Evolutionary conservation across 1,140 invertebrate species (phyloP).

Genomic region (Drosophila insularis): DNA sequence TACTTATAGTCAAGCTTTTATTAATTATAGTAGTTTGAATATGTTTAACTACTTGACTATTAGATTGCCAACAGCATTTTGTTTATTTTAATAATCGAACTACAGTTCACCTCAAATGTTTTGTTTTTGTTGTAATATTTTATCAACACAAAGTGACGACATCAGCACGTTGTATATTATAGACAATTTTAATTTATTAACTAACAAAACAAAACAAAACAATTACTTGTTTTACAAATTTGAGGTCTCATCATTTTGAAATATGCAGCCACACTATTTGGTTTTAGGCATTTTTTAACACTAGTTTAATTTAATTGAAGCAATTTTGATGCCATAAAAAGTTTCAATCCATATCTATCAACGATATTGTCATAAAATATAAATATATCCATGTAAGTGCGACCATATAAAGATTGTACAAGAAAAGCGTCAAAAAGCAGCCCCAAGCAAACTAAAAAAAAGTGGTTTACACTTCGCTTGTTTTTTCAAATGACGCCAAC

Average conservation of each 20-base stretch:
- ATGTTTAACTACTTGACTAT: slow-evolving; percentile 7
- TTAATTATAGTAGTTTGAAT: slow-evolving; percentile 11
- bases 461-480: slow-evolving; percentile 34
- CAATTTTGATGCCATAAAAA: slow-evolving; percentile 35
- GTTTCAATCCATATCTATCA: slow-evolving; percentile 28
- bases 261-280: slow-evolving; percentile 5
- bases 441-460: slow-evolving; percentile 23
- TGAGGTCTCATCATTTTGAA: not conserved
- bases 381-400: not conserved
- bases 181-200: not conserved
- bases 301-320: slow-evolving; percentile 38
- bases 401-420: slow-evolving; percentile 38
- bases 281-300: not conserved
- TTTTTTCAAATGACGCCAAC: slow-evolving; percentile 33
- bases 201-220: too few species aligned
- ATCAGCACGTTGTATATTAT: not conserved
- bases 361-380: slow-evolving; percentile 56
- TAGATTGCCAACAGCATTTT: slow-evolving; percentile 5
- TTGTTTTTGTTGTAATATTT: not conserved
- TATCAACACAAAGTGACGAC: not conserved
- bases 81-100: slow-evolving; percentile 15
- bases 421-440: slow-evolving; percentile 11
- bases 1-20: slow-evolving; percentile 3
- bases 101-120: slow-evolving; percentile 7
- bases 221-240: too few species aligned